phyloP scores from a whole-genome alignment of 1,140 invertebrate genomes.

The Musca vetustissima region DNA sequence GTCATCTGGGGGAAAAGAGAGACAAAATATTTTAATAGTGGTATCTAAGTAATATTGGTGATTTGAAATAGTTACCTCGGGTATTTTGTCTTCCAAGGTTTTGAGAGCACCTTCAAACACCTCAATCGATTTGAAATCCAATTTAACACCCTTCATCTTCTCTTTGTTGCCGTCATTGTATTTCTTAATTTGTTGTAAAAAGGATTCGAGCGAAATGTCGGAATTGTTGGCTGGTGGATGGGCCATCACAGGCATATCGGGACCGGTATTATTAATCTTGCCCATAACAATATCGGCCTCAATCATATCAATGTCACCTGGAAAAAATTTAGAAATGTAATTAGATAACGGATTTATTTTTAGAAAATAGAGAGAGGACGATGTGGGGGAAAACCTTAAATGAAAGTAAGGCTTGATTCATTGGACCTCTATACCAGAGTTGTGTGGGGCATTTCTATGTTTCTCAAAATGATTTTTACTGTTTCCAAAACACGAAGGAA shows the following conservation, averaged over 20 bases:
- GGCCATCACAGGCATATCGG: slow-evolving; percentile 77
- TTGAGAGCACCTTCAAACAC: slow-evolving; percentile 69
- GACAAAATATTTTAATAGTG: not conserved
- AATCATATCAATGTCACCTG: slow-evolving; percentile 70
- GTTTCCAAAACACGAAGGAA: too few species aligned
- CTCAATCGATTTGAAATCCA: slow-evolving; percentile 85
- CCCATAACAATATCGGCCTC: slow-evolving; percentile 86
- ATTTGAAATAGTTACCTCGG: slow-evolving; percentile 32
- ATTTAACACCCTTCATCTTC: slow-evolving; percentile 74
- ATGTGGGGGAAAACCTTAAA: not conserved
- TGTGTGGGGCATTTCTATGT: too few species aligned
- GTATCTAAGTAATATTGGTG: too few species aligned
- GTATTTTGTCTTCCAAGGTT: slow-evolving; percentile 58
- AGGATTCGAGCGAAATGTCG: slow-evolving; percentile 75
- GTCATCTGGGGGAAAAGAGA: slow-evolving; percentile 59
- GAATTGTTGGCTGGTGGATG: slow-evolving; percentile 75
- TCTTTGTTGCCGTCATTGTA: slow-evolving; percentile 52
- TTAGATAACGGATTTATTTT: not conserved
- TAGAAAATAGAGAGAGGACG: not conserved
- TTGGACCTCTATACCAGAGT: too few species aligned
- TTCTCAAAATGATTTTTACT: too few species aligned
- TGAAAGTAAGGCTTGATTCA: too few species aligned
- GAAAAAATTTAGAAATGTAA: slow-evolving; percentile 13
- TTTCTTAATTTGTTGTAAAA: slow-evolving; percentile 64
- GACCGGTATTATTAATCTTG: slow-evolving; percentile 57